Evolutionary conservation across 2,113 vertebrate species (phyloP), one percentile per base, ranked within the genome.

Genomic region (Numida meleagris): DNA sequence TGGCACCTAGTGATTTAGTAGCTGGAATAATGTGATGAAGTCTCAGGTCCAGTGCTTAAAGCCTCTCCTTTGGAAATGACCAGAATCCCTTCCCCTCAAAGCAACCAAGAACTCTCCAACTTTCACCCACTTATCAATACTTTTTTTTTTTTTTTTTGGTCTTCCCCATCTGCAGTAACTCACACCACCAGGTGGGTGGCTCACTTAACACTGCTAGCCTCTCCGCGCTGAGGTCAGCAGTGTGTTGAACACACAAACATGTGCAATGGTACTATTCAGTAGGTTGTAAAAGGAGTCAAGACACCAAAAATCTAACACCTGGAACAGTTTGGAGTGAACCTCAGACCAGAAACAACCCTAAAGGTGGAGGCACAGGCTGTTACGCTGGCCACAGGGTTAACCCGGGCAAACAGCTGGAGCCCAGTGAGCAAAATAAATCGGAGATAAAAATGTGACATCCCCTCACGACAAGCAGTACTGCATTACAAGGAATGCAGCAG

Each of bases 331-430:
- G 16, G 14, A 62, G 8, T 29, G 33, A 12, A 68, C 29, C 25
- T 38, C 24, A 10, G 7, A 19, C 15, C 55, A 62, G 14, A 31
- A 29, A 6, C 12, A 36, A 31, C 14, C 20, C 43, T 77, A 46
- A 27, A 36, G 31, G 36, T 24, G 19, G 34, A 29, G 6, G 6
- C 27, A 9, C 0, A 0, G 36, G 80, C 36, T 18, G 43, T 6
- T 42, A 25, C 3, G 6, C 29, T 14, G 42, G 57, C 33, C 33
- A 25, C 0, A 3, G 16, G 6, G 33, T 50, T n/a, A 59, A 82
- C 21, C 15, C 14, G 40, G 31, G 23, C 21, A 57, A 7, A 1
- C 59, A 2, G 0, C 38, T 34, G 19, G 77, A 55, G n/a, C 2
- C 45, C 8, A 9, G 45, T 12, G 7, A 57, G 31, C 20, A 57